These are phyloP conservation scores for Scopus umbretta DNA, from an alignment of 2,113 vertebrate species.

Conservation along the genomic window DNA sequence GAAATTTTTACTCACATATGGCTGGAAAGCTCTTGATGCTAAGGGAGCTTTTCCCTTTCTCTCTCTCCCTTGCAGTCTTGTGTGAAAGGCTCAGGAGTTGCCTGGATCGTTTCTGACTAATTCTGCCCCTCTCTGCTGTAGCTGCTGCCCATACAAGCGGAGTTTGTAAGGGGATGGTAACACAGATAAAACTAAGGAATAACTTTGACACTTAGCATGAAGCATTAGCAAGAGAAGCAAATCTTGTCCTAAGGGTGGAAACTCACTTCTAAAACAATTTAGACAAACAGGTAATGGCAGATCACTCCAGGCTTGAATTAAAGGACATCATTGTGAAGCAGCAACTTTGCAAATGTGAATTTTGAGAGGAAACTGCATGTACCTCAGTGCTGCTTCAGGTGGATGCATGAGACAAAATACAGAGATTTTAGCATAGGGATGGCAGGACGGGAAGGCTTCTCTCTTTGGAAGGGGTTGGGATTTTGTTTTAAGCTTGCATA, in stretches of 20 bases:
- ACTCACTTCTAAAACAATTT: background rate
- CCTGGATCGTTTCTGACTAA: background rate
- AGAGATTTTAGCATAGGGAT: background rate
- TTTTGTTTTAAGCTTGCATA: background rate
- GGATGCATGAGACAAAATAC: fast-evolving
- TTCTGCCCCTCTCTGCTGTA: background rate
- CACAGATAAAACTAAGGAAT: fast-evolving
- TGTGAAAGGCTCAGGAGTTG: background rate
- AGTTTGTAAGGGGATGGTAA: background rate
- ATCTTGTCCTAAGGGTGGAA: background rate
- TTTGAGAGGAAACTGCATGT: background rate
- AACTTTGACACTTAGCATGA: background rate
- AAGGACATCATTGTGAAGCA: background rate
- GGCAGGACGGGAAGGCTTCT: background rate
- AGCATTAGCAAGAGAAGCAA: background rate
- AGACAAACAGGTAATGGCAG: background rate
- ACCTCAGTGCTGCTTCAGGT: background rate
- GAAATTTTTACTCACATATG: conserved; percentile 18
- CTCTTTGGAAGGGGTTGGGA: background rate
- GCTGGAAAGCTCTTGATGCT: conserved; percentile 19
- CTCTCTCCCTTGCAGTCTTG: background rate
- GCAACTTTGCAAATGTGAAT: background rate
- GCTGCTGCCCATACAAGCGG: fast-evolving
- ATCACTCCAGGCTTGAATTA: background rate
- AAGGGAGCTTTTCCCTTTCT: background rate